Conservation (phyloP, 30 jellyfish, hydroid and myxozoan species). For the Turritopsis rubra region DNA sequence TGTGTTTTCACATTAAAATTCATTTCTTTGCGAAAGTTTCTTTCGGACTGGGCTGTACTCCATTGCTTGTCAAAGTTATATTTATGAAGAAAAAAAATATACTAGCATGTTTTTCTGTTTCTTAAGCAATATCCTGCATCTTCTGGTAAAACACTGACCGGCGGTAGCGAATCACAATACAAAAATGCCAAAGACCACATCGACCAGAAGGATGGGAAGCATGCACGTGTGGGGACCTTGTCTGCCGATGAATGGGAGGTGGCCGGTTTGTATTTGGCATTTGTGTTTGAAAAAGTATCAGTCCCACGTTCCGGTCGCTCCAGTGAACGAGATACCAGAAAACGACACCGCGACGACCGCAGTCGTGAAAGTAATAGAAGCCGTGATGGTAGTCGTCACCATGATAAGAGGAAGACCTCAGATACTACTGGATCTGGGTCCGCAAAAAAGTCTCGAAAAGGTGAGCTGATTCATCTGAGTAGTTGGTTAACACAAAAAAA, state of each 20-base stretch:
- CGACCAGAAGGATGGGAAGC: slow-evolving; percentile 34
- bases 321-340: slow-evolving; percentile 21
- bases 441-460: slow-evolving; percentile 29
- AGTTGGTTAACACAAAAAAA: no score
- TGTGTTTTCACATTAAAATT: no score
- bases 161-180: slow-evolving; percentile 65
- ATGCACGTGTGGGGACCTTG: slow-evolving; percentile 58
- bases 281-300: slow-evolving; percentile 80
- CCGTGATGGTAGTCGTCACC: slow-evolving; percentile 11
- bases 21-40: no score
- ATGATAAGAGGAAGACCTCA: slow-evolving; percentile 23
- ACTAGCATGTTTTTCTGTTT: no score
- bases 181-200: slow-evolving; percentile 49
- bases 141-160: slow-evolving; percentile 61
- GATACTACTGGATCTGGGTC: slow-evolving; percentile 4
- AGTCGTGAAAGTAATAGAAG: slow-evolving; percentile 31
- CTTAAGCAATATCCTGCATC: slow-evolving; percentile 78
- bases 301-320: slow-evolving; percentile 29
- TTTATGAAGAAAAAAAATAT: no score
- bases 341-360: slow-evolving; percentile 21
- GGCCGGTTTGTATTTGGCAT: slow-evolving; percentile 89
- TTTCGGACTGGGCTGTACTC: no score
- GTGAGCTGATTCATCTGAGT: background rate
- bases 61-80: no score
- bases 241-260: slow-evolving; percentile 97